Evolutionary conservation across 2,797 vertebrate species (phyloP), one percentile per base, ranked within the genome.

Genomic region (Dryobates pubescens): DNA sequence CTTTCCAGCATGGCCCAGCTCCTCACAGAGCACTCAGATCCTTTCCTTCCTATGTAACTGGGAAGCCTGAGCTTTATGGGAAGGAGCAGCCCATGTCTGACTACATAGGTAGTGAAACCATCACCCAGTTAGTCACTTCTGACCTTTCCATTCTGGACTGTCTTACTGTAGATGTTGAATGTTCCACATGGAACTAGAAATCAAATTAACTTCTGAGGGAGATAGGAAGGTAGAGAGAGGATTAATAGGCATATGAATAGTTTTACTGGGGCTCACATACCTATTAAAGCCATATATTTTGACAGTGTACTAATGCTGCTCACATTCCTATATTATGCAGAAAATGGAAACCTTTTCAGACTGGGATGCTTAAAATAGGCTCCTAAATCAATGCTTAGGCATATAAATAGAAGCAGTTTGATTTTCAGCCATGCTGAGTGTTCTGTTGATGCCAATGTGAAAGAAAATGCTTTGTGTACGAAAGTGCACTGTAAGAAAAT

Each of bases 371-470:
- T 90, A 96, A 94, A 91, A 90, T 91, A 96, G 75, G 56, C 20
- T 85, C 51, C n/a, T 85, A 77, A 95, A 74, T 86, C 16, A 0
- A 88, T 86, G 78, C 38, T 84, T 93, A 74, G 68, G 45, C 45
- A 47, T 84, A 91, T 92, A 94, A 95, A 92, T 90, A 93, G 87
- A 90, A 80, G 15, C 47, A 78, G 69, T 74, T 92, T 88, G n/a
- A 85, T 95, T 93, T 90, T 93, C 81, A 92, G 86, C 70, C 72
- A 32, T 72, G 76, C 75, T 85, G 82, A 91, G 47, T 72, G 47
- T 88, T 92, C 75, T 92, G 86, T 38, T 78, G 70, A 45, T 89
- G 69, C 65, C 32, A 72, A 49, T 32, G 34, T 80, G 56, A 36
- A 93, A 88, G 24, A 90, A 90, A 91, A 88, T 49, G 26, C 72